phyloP scores from a whole-genome alignment of 2,113 vertebrate species.

The Alligator sinensis region DNA sequence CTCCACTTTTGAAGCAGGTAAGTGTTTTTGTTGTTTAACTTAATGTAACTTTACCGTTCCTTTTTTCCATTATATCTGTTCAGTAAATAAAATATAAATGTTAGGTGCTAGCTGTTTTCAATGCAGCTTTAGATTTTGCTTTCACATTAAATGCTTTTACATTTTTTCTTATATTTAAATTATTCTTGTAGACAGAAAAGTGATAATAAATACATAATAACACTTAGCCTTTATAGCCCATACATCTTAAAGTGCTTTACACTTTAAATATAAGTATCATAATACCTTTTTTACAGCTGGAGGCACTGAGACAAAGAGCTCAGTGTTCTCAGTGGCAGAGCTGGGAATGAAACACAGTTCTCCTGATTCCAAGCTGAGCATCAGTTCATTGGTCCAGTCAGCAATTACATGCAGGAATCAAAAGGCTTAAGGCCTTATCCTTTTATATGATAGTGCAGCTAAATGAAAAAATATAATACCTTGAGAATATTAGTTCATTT shows the following conservation, averaged over 20 bases:
- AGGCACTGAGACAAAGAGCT: too few species aligned
- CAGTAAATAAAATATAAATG: not conserved
- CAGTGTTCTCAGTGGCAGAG: too few species aligned
- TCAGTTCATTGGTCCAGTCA: not conserved
- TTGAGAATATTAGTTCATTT: not conserved
- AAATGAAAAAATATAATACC: not conserved
- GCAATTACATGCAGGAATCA: not conserved
- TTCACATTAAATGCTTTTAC: not conserved
- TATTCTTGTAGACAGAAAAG: not conserved
- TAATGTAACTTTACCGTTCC: not conserved
- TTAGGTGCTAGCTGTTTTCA: not conserved
- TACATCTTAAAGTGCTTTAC: not conserved
- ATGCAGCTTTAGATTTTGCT: not conserved
- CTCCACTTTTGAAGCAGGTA: constrained; percentile 92
- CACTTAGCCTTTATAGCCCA: not conserved
- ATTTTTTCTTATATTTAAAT: not conserved
- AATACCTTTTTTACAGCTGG: not conserved
- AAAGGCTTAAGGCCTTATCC: not conserved
- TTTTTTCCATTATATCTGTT: not conserved
- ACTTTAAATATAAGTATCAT: not conserved
- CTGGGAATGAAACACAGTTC: too few species aligned
- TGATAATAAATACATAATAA: not conserved
- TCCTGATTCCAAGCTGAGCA: too few species aligned
- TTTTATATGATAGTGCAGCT: not conserved
- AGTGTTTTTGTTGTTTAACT: constrained; percentile 35